A percentile compares a stretch with the other conserved stretches of the same genome.
phyloP scores from a whole-genome alignment of 2,113 vertebrate genomes.

The Anguilla japonica region DNA sequence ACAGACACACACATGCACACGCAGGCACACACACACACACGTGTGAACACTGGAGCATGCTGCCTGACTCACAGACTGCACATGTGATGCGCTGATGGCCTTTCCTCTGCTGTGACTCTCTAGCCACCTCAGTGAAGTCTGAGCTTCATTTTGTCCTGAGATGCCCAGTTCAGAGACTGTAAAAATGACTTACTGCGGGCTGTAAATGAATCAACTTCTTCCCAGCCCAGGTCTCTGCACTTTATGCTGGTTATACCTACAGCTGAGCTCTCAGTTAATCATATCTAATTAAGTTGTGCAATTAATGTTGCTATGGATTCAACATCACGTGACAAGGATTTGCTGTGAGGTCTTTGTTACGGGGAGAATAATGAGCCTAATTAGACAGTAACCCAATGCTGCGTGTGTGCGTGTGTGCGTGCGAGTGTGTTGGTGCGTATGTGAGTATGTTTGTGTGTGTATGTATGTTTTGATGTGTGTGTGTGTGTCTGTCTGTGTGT shows the following conservation, averaged over 20 bases:
- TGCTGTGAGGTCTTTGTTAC: background rate
- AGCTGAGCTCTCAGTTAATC: background rate
- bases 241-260: background rate
- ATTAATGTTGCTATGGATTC: background rate
- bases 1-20: too few species aligned
- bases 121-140: background rate
- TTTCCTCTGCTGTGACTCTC: background rate
- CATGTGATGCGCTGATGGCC: too few species aligned
- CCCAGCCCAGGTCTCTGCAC: too few species aligned
- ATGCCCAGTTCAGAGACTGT: background rate
- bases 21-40: too few species aligned
- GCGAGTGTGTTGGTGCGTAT: too few species aligned
- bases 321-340: background rate
- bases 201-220: background rate
- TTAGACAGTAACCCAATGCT: background rate
- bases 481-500: background rate
- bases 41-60: too few species aligned
- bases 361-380: background rate
- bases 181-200: background rate
- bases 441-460: background rate
- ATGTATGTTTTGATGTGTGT: background rate
- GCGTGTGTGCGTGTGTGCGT: background rate
- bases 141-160: too few species aligned
- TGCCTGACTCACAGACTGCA: background rate
- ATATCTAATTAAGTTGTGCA: background rate